Percentiles rank a stretch among this genome's conserved stretches.
These are phyloP conservation scores for Dendrolimus kikuchii DNA, from an alignment of 1,140 invertebrate genomes.

Conservation along the genomic window DNA sequence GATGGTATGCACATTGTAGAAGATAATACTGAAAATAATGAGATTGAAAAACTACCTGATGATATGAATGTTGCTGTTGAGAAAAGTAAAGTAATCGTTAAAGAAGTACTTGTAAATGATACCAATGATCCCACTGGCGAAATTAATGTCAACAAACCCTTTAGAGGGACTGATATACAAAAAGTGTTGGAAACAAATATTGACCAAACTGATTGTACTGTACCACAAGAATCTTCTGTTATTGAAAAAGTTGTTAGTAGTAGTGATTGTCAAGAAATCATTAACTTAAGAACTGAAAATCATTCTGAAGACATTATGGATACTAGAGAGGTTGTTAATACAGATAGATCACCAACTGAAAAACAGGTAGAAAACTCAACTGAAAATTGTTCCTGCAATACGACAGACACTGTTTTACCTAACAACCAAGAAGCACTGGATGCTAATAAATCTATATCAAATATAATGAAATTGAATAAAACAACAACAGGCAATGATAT, in stretches of 20 bases:
- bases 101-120: slow-evolving; percentile 1
- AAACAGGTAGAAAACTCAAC: too few relatives aligned
- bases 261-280: background rate
- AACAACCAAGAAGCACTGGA: slow-evolving; percentile 50
- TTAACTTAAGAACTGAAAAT: slow-evolving; percentile 6
- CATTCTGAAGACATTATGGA: background rate
- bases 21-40: slow-evolving; percentile 18
- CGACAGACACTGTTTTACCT: slow-evolving; percentile 38
- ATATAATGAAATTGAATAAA: slow-evolving; percentile 10
- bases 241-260: too few relatives aligned
- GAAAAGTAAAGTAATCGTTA: slow-evolving; percentile 5
- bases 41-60: slow-evolving; percentile 19
- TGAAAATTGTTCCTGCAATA: background rate
- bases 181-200: too few relatives aligned
- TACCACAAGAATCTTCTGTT: too few relatives aligned
- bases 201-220: too few relatives aligned
- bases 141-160: too few relatives aligned
- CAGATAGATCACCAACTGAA: too few relatives aligned
- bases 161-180: too few relatives aligned
- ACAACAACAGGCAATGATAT: slow-evolving; percentile 1
- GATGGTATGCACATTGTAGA: slow-evolving; percentile 10
- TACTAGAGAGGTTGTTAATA: background rate
- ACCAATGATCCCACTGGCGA: too few relatives aligned
- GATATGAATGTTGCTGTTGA: background rate
- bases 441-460: slow-evolving; percentile 4